A percentile compares a stretch with the other conserved stretches of the same genome.
Evolutionary conservation across 2,113 vertebrate genomes (phyloP).

Genomic region (Falco punctatus): DNA sequence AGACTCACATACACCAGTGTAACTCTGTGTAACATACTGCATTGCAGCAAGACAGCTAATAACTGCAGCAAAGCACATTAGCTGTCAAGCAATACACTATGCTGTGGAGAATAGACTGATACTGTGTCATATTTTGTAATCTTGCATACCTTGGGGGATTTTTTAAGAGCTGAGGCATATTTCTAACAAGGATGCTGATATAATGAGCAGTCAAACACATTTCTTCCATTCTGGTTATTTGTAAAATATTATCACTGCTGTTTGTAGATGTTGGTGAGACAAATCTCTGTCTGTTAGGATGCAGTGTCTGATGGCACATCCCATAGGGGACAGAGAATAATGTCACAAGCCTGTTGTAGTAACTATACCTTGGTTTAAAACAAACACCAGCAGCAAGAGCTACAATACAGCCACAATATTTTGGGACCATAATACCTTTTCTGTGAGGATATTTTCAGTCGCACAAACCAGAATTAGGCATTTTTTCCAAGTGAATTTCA

Average conservation of each 20-base stretch:
- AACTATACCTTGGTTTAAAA: not conserved
- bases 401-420: not conserved
- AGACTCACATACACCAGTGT: not conserved
- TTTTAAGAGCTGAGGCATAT: not conserved
- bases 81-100: not conserved
- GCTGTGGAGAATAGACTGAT: not conserved
- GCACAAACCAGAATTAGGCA: not conserved
- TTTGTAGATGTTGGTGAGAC: not conserved
- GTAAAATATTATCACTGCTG: not conserved
- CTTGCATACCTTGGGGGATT: not conserved
- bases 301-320: not conserved
- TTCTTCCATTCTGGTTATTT: conserved; percentile 6
- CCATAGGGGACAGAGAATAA: not conserved
- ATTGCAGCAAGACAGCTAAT: conserved; percentile 39
- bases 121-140: not conserved
- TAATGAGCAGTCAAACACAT: not conserved
- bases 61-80: not conserved
- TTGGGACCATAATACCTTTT: not conserved
- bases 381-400: not conserved
- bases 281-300: not conserved
- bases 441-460: not conserved
- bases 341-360: not conserved
- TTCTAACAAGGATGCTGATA: not conserved
- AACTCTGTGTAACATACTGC: not conserved
- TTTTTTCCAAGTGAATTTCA: not conserved